Evolutionary conservation across 2,113 vertebrate genomes (phyloP).

Genomic region (Phaethornis superciliosus): DNA sequence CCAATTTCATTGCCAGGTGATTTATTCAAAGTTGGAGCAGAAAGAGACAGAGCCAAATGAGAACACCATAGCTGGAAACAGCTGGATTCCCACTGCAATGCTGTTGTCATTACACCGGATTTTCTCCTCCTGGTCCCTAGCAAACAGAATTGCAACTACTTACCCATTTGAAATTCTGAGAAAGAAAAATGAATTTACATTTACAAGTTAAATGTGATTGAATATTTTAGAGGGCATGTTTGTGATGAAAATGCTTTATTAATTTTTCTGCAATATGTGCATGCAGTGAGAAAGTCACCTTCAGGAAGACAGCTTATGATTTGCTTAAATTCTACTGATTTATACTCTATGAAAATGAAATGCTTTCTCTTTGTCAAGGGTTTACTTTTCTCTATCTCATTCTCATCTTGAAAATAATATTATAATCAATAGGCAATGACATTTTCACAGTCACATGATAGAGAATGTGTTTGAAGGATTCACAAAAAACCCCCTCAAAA

Average conservation of each 20-base stretch:
- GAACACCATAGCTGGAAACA: background rate
- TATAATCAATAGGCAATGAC: background rate
- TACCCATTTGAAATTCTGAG: background rate
- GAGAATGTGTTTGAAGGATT: background rate
- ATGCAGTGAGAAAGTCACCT: background rate
- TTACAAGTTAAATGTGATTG: background rate
- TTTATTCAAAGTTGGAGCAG: background rate
- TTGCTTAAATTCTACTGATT: background rate
- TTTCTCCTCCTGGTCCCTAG: background rate
- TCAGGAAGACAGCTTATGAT: background rate
- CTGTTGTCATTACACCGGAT: background rate
- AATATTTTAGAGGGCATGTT: background rate
- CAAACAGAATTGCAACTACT: background rate
- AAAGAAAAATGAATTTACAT: background rate
- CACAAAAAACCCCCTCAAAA: background rate
- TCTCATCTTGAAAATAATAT: background rate
- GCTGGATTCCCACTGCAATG: rapidly evolving
- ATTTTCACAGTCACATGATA: background rate
- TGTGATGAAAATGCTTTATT: background rate
- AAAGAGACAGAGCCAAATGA: background rate
- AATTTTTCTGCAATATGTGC: background rate
- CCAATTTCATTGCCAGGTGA: background rate
- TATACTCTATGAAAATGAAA: background rate
- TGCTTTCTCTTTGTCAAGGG: background rate
- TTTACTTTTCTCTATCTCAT: background rate